Evolutionary conservation across 2,113 vertebrate species (phyloP).

Genomic region (Amphiprion ocellaris): DNA sequence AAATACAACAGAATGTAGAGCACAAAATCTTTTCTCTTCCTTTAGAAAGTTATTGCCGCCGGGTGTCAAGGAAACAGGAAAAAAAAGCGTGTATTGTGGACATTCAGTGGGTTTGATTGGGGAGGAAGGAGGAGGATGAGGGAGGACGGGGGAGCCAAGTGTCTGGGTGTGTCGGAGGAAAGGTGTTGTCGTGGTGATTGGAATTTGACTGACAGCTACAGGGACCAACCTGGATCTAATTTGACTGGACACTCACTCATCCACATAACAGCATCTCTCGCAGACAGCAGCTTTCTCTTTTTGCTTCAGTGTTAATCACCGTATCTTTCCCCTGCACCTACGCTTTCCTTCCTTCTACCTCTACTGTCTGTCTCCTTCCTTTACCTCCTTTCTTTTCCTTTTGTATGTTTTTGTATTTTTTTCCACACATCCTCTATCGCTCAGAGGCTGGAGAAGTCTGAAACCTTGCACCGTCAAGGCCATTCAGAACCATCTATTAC

Average conservation of each 20-base stretch:
- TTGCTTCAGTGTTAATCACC: conserved; percentile 64
- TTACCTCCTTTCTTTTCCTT: conserved; percentile 9
- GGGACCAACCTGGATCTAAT: conserved; percentile 62
- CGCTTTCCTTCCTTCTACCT: conserved; percentile 37
- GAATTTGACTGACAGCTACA: conserved; percentile 72
- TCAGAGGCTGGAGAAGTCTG: background rate
- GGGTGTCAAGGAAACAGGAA: conserved; percentile 47
- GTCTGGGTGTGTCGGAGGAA: conserved; percentile 52
- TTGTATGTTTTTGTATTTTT: background rate
- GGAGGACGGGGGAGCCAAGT: conserved; percentile 38
- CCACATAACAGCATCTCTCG: conserved; percentile 20
- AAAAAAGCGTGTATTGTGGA: conserved; percentile 35
- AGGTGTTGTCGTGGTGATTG: conserved; percentile 66
- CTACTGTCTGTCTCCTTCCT: conserved; percentile 52
- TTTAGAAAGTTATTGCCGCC: conserved; percentile 31
- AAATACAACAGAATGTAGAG: conserved; percentile 55
- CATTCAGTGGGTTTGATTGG: conserved; percentile 48
- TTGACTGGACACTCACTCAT: conserved; percentile 69
- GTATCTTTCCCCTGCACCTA: conserved; percentile 65
- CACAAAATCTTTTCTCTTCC: conserved; percentile 36
- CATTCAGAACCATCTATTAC: conserved; percentile 38
- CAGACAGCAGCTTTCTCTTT: conserved; percentile 10
- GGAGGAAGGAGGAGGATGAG: conserved; percentile 2
- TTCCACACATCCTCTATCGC: conserved; percentile 4
- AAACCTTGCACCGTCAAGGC: conserved; percentile 21